phyloP scores from a whole-genome alignment of 2,113 vertebrate species.

The Chamaea fasciata region DNA sequence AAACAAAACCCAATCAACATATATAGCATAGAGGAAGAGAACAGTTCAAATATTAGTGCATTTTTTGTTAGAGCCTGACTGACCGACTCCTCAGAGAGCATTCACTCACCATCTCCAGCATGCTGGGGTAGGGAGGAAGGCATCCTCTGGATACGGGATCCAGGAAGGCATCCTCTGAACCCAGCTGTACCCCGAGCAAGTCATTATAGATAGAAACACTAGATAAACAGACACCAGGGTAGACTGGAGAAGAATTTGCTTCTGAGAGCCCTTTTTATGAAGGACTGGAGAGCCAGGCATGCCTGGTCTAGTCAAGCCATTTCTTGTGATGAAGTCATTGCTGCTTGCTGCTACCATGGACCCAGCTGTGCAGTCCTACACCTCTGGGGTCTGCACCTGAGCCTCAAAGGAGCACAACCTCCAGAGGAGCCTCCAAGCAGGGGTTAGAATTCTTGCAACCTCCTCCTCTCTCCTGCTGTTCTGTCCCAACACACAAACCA shows the following conservation, averaged over 20 bases:
- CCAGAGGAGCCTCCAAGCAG: not conserved
- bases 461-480: not conserved
- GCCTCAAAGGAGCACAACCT: not conserved
- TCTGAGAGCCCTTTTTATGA: not conserved
- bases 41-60: not conserved
- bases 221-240: not conserved
- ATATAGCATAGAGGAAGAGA: not conserved
- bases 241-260: not conserved
- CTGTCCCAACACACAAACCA: accelerated
- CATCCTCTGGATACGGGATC: not conserved
- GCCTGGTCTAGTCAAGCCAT: not conserved
- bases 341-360: not conserved
- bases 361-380: not conserved
- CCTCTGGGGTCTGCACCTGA: not conserved
- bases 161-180: not conserved
- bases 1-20: not conserved
- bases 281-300: not conserved
- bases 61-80: not conserved
- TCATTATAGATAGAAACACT: not conserved
- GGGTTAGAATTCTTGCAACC: not conserved
- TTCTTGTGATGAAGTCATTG: not conserved
- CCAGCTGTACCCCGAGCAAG: not conserved
- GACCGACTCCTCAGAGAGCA: not conserved
- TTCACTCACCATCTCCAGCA: not conserved
- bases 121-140: accelerated